Percentiles rank a stretch among this genome's conserved stretches.
Evolutionary conservation across 2,888 invertebrate species (phyloP).

Genomic region (Tryphoninae sp.): DNA sequence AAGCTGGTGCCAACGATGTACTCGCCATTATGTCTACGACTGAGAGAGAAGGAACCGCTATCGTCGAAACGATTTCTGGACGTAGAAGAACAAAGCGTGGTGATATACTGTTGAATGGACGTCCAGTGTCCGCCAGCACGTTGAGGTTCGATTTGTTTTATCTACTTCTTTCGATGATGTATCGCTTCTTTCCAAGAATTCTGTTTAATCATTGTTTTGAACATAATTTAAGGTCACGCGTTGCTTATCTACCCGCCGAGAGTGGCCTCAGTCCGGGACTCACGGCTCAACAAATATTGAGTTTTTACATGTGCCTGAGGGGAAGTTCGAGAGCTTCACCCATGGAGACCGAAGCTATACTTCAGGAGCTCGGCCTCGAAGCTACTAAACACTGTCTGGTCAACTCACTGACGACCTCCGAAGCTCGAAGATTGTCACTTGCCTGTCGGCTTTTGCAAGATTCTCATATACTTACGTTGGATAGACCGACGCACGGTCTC

Average conservation of each 20-base stretch:
- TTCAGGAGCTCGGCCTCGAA: constrained; percentile 95
- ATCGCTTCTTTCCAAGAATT: neutral
- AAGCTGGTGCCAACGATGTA: constrained; percentile 95
- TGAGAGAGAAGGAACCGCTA: constrained; percentile 91
- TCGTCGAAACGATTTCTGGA: constrained; percentile 94
- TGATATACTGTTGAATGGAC: constrained; percentile 93
- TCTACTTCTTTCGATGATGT: neutral
- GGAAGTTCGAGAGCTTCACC: constrained; percentile 85
- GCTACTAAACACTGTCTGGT: constrained; percentile 94
- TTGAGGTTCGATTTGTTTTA: constrained; percentile 81
- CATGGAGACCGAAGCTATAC: constrained; percentile 89
- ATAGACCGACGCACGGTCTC: constrained; percentile 94
- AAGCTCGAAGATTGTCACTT: constrained; percentile 92
- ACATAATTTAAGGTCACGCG: constrained; percentile 83
- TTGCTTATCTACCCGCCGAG: constrained; percentile 90
- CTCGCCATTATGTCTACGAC: constrained; percentile 95
- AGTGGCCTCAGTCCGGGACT: constrained; percentile 91
- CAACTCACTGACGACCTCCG: constrained; percentile 92
- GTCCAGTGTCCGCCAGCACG: constrained; percentile 88
- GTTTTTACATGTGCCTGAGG: constrained; percentile 90
- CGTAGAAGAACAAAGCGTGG: constrained; percentile 86
- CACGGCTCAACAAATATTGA: constrained; percentile 94
- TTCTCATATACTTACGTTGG: constrained; percentile 92
- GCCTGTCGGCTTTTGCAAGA: constrained; percentile 94
- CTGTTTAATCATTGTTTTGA: neutral